These are phyloP conservation scores for Corythornis cristatus DNA, from an alignment of 2,113 vertebrate species.

Conservation along the genomic window DNA sequence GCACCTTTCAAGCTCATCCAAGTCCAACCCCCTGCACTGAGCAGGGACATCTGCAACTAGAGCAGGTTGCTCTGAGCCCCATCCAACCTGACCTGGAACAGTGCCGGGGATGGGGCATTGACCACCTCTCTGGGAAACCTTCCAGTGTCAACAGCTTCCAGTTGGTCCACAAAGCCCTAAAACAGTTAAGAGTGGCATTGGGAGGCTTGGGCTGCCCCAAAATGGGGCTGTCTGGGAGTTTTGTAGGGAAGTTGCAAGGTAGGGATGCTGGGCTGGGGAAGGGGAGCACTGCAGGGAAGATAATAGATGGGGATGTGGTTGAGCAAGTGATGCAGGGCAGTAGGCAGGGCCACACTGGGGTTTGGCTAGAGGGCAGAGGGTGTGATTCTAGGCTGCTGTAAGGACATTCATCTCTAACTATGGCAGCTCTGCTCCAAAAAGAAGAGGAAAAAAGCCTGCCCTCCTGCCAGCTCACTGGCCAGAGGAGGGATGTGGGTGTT, in stretches of 20 bases:
- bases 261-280: not conserved
- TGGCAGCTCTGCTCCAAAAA: not conserved
- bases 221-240: fast-evolving
- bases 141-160: not conserved
- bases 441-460: not conserved
- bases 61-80: not conserved
- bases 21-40: not conserved
- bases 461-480: not conserved
- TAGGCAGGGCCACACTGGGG: not conserved
- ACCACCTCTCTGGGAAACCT: not conserved
- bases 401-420: not conserved
- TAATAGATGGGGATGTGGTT: fast-evolving
- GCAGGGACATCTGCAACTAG: not conserved
- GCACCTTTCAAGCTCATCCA: not conserved
- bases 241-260: not conserved
- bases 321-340: no score
- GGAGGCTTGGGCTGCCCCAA: not conserved
- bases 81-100: not conserved
- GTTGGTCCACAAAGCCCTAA: not conserved
- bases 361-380: not conserved
- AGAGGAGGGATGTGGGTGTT: not conserved
- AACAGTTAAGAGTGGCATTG: not conserved
- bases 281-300: not conserved
- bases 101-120: not conserved
- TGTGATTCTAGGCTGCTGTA: not conserved